Conservation (phyloP, 2,113 vertebrate genomes). For the Toxotes jaculatrix region DNA sequence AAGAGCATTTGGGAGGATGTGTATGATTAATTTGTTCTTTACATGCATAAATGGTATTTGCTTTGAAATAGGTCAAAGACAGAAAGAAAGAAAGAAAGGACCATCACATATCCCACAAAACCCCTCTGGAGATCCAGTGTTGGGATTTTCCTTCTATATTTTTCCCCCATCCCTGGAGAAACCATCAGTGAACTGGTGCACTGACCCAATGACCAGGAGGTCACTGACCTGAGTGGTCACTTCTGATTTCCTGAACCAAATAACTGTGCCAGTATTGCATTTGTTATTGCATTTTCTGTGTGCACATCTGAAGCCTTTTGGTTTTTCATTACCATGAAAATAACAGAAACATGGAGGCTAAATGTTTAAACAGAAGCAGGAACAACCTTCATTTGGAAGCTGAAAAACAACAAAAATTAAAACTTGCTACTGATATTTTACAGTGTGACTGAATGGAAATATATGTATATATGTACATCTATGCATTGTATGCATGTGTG, state of each 20-base stretch:
- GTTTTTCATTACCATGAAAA: slow-evolving; percentile 14
- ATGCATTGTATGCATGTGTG: background rate
- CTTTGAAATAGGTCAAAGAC: slow-evolving; percentile 1
- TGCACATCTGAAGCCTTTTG: background rate
- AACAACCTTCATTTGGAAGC: slow-evolving; percentile 4
- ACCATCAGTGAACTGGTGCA: slow-evolving; percentile 19
- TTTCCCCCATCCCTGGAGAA: slow-evolving; percentile 22
- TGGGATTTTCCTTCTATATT: slow-evolving; percentile 6
- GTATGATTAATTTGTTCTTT: background rate
- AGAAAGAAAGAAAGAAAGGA: background rate
- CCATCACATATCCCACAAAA: background rate
- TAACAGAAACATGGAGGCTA: background rate
- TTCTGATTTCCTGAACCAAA: slow-evolving; percentile 2
- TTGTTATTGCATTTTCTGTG: background rate
- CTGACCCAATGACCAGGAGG: slow-evolving; percentile 25
- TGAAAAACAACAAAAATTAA: background rate
- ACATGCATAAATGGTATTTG: background rate
- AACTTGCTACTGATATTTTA: background rate
- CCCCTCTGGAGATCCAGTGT: background rate
- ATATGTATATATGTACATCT: background rate
- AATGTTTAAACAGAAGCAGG: slow-evolving; percentile 19
- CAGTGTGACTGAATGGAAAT: background rate
- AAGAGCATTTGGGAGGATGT: background rate
- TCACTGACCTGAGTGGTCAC: slow-evolving; percentile 29
- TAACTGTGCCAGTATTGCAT: background rate